Evolutionary conservation across 1,140 invertebrate species (phyloP).

Genomic region (Ptiloglossa arizonensis): DNA sequence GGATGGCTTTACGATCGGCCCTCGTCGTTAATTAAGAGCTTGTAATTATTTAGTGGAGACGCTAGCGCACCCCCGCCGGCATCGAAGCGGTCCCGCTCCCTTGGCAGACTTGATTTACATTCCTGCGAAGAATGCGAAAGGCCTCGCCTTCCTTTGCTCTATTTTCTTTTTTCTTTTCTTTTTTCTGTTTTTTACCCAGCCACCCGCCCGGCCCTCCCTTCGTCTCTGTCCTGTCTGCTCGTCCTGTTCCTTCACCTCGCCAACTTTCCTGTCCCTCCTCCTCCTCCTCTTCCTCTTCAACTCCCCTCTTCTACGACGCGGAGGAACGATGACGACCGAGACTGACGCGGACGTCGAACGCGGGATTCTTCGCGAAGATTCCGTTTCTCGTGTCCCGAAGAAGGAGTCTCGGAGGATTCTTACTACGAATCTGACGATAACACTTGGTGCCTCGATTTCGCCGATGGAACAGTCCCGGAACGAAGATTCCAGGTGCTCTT

Average conservation of each 20-base stretch:
- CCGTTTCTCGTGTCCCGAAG: too few relatives aligned
- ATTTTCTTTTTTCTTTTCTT: slow-evolving; percentile 62
- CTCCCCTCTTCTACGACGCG: background rate
- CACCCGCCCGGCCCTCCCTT: background rate
- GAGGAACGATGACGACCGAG: background rate
- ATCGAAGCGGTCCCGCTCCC: slow-evolving; percentile 69
- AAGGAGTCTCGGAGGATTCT: too few relatives aligned
- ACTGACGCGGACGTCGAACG: background rate
- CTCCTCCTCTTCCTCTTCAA: background rate
- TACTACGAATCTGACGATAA: too few relatives aligned
- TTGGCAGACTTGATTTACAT: slow-evolving; percentile 75
- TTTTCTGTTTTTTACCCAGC: background rate
- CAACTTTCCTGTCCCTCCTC: background rate
- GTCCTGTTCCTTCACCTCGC: slow-evolving; percentile 12
- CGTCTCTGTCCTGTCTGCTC: slow-evolving; percentile 10
- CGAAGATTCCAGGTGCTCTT: too few relatives aligned
- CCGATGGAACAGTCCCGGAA: too few relatives aligned
- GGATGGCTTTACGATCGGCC: slow-evolving; percentile 79
- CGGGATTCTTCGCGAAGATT: too few relatives aligned
- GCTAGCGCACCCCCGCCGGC: slow-evolving; percentile 80
- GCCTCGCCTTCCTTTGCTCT: slow-evolving; percentile 58
- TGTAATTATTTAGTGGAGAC: slow-evolving; percentile 81
- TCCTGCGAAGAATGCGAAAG: slow-evolving; percentile 71
- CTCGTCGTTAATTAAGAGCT: slow-evolving; percentile 81
- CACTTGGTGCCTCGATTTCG: too few relatives aligned